A percentile compares a stretch with the other conserved stretches of the same genome.
Evolutionary conservation across 2,797 vertebrate species (phyloP).

Genomic region (Xenopus petersii): DNA sequence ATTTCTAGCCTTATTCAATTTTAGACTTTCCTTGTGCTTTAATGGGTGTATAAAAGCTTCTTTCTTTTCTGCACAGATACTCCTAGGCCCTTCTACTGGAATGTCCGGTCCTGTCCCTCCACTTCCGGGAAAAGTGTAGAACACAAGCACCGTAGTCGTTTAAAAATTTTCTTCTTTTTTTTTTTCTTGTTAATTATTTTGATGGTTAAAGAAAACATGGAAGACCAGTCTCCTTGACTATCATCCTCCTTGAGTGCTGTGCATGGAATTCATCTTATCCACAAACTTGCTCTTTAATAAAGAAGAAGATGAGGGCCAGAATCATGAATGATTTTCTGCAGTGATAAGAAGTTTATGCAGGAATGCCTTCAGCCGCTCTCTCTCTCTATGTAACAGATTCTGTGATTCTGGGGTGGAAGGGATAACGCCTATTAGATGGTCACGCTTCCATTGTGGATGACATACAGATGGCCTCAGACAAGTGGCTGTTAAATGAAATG

Average conservation of each 20-base stretch:
- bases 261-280: conserved; percentile 1
- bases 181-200: not conserved
- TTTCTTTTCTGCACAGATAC: conserved; percentile 71
- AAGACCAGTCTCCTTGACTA: conserved; percentile 17
- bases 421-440: too few relatives aligned
- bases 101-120: conserved; percentile 89
- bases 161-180: not conserved
- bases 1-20: too few relatives aligned
- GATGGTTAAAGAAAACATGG: conserved; percentile 14
- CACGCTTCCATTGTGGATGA: too few relatives aligned
- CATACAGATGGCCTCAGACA: too few relatives aligned
- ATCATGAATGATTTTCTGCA: not conserved
- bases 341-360: not conserved
- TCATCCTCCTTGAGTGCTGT: conserved; percentile 4
- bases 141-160: conserved; percentile 7
- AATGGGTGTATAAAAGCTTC: not conserved
- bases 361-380: not conserved
- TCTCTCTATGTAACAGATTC: not conserved
- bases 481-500: too few relatives aligned
- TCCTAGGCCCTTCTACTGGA: conserved; percentile 92
- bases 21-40: too few relatives aligned
- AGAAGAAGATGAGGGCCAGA: not conserved
- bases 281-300: not conserved
- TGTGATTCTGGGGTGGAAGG: not conserved
- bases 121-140: conserved; percentile 87